phyloP scores from a whole-genome alignment of 2,797 vertebrate species.

The Taeniopygia guttata region DNA sequence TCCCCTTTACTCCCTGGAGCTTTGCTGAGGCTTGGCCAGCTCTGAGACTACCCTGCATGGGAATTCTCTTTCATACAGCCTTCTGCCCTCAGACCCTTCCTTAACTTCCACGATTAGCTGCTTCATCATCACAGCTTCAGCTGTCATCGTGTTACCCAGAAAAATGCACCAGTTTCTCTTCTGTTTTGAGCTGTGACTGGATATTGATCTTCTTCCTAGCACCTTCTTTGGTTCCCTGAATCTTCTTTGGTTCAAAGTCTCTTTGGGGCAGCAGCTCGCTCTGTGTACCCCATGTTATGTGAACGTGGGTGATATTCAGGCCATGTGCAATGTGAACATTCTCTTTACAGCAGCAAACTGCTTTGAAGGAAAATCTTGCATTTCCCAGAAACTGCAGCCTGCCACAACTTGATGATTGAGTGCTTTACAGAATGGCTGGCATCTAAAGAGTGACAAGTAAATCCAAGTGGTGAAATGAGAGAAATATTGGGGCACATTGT shows the following conservation, averaged over 20 bases:
- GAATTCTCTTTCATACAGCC: background rate
- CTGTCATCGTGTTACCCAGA: background rate
- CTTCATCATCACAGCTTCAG: background rate
- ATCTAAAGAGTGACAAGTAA: background rate
- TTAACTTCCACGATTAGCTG: background rate
- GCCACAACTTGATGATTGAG: background rate
- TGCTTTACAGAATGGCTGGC: background rate
- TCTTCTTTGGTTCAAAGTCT: background rate
- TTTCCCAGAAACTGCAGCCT: background rate
- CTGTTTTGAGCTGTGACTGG: background rate
- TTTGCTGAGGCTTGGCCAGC: background rate
- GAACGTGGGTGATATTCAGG: background rate
- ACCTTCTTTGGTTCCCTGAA: background rate
- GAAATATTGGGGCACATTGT: background rate
- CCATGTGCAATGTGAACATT: fast-evolving
- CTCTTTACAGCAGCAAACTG: background rate
- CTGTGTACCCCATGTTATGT: background rate
- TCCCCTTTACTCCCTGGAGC: background rate
- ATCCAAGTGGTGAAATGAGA: background rate
- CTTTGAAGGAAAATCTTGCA: background rate
- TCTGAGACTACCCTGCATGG: background rate
- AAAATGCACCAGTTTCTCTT: background rate
- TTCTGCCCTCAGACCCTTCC: background rate
- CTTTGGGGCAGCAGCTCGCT: background rate
- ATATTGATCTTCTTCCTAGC: background rate